phyloP scores from a whole-genome alignment of 2,888 invertebrate species.

The Cecidostiba fungosa region DNA sequence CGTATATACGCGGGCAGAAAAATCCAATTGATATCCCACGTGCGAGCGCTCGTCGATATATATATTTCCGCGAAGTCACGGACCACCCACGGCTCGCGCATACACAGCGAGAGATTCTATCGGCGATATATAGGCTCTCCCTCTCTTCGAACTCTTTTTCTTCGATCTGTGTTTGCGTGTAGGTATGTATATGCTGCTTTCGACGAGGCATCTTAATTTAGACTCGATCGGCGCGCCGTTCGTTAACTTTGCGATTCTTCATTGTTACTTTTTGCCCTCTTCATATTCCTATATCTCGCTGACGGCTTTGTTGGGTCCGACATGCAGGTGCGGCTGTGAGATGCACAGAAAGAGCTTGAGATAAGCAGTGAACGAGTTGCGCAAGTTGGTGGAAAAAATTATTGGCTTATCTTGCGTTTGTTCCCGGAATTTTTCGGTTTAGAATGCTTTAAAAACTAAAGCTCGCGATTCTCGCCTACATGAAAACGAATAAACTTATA shows the following conservation, averaged over 20 bases:
- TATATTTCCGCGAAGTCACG: conserved; percentile 55
- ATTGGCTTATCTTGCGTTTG: too few species aligned
- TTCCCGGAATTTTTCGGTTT: too few species aligned
- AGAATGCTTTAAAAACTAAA: too few species aligned
- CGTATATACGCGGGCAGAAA: conserved; percentile 13
- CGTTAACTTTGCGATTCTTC: conserved; percentile 39
- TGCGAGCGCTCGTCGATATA: not conserved
- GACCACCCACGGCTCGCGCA: conserved; percentile 48
- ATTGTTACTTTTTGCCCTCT: conserved; percentile 8
- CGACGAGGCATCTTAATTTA: conserved; percentile 51
- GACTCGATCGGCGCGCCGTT: conserved; percentile 47
- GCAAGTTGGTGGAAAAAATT: not conserved
- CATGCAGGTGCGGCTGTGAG: conserved; percentile 1
- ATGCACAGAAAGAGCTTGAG: not conserved
- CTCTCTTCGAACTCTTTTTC: not conserved
- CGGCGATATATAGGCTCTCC: conserved; percentile 22
- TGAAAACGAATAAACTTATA: too few species aligned
- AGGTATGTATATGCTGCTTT: not conserved
- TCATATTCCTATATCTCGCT: not conserved
- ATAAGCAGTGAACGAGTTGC: not conserved
- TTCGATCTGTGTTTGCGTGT: not conserved
- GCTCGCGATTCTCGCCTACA: too few species aligned
- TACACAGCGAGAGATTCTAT: conserved; percentile 32
- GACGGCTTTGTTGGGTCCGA: not conserved
- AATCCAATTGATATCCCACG: conserved; percentile 49